These are phyloP conservation scores for Merodon equestris DNA, from an alignment of 2,888 invertebrate species.

Conservation along the genomic window DNA sequence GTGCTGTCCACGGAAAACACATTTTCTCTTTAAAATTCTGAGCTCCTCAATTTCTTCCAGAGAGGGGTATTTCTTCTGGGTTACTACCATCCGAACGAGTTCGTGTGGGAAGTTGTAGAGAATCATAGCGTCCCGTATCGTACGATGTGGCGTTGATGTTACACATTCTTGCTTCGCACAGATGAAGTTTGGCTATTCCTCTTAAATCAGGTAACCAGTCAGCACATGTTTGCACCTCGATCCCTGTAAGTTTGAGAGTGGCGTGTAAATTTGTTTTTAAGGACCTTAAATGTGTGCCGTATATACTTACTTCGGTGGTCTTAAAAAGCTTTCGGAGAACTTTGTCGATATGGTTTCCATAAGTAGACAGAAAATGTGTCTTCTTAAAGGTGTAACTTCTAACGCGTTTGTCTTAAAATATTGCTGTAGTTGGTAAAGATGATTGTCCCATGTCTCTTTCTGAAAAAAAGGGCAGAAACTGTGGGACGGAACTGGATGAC, in stretches of 20 bases:
- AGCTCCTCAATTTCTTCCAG: slow-evolving; percentile 11
- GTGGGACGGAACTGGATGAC: background rate
- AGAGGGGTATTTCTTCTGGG: slow-evolving; percentile 24
- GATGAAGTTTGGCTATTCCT: slow-evolving; percentile 36
- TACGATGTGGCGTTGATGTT: slow-evolving; percentile 35
- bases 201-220: slow-evolving; percentile 53
- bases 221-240: slow-evolving; percentile 22
- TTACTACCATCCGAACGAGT: slow-evolving; percentile 33
- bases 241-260: slow-evolving; percentile 19
- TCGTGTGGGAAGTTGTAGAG: slow-evolving; percentile 18
- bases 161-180: slow-evolving; percentile 25
- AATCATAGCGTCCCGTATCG: slow-evolving; percentile 37
- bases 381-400: background rate
- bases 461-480: background rate
- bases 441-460: slow-evolving; percentile 1
- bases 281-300: slow-evolving; percentile 2
- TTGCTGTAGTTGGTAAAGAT: background rate
- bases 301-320: slow-evolving; percentile 8
- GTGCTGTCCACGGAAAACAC: background rate
- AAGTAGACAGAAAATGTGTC: slow-evolving; percentile 2
- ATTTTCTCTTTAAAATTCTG: slow-evolving; percentile 16
- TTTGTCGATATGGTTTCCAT: background rate
- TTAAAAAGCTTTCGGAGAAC: background rate
- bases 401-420: background rate
- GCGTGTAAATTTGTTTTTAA: background rate